phyloP scores from a whole-genome alignment of 2,797 vertebrate genomes.

The Crypturellus tataupa region DNA sequence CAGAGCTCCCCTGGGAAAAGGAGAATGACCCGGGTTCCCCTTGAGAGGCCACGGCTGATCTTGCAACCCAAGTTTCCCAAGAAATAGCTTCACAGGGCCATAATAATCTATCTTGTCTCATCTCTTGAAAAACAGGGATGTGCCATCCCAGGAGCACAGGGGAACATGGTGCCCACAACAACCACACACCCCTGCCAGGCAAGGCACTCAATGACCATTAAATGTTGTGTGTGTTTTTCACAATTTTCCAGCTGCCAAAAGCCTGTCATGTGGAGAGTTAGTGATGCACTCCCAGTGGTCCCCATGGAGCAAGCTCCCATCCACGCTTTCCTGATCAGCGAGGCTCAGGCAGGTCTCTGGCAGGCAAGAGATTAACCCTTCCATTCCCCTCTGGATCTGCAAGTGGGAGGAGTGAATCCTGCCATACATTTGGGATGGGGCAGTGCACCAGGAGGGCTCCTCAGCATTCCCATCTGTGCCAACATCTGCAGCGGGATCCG shows the following conservation, averaged over 20 bases:
- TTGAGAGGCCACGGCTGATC: neutral
- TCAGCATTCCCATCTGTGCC: too few species aligned
- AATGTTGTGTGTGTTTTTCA: accelerated
- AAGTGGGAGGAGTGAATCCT: neutral
- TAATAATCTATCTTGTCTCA: neutral
- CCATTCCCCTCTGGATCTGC: neutral
- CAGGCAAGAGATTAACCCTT: neutral
- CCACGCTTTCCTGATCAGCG: neutral
- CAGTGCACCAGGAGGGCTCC: neutral
- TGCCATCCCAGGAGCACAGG: accelerated
- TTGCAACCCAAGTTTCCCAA: neutral
- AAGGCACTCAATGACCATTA: neutral
- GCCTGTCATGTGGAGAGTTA: neutral
- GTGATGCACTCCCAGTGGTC: neutral
- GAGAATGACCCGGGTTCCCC: neutral
- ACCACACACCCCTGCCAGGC: accelerated
- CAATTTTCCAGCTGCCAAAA: neutral
- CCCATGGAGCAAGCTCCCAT: neutral
- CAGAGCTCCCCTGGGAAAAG: neutral
- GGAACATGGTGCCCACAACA: accelerated
- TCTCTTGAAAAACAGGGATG: neutral
- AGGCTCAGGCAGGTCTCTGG: neutral
- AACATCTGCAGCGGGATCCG: neutral
- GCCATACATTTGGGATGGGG: too few species aligned
- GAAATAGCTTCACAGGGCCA: neutral